These are phyloP conservation scores for Hetaerina titia DNA, from an alignment of 2,888 invertebrate species.

Conservation along the genomic window DNA sequence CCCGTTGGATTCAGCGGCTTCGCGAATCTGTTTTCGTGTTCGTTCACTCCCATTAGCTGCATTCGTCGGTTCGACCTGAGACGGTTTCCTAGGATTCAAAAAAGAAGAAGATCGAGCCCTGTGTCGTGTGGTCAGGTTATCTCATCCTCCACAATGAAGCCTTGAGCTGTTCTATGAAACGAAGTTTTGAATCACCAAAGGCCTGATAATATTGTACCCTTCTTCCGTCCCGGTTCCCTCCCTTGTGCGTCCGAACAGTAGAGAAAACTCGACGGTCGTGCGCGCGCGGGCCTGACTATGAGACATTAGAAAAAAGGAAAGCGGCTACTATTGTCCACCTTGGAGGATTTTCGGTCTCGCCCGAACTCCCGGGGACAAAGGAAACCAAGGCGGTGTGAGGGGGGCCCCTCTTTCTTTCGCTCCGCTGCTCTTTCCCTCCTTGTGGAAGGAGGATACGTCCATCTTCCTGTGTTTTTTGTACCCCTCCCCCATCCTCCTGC, in stretches of 20 bases:
- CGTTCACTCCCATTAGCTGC: background rate
- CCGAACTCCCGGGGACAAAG: background rate
- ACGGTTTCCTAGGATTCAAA: too few relatives aligned
- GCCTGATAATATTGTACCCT: background rate
- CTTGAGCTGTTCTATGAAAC: too few relatives aligned
- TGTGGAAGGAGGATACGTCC: background rate
- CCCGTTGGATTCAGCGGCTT: background rate
- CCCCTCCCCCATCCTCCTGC: background rate
- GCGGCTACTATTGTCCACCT: background rate
- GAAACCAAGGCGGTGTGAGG: background rate
- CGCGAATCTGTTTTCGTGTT: background rate
- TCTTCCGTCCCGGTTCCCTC: background rate
- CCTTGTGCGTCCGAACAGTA: background rate
- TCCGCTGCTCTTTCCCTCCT: background rate
- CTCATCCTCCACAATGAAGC: too few relatives aligned
- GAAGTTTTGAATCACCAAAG: too few relatives aligned
- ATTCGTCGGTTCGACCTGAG: background rate
- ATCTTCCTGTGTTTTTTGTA: background rate
- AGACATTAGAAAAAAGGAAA: background rate
- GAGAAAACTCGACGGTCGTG: background rate
- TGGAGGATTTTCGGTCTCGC: background rate
- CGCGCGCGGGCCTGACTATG: background rate
- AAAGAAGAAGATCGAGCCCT: too few relatives aligned
- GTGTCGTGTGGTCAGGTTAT: too few relatives aligned
- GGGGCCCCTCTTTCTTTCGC: background rate